A percentile compares a stretch with the other conserved stretches of the same genome.
phyloP scores from a whole-genome alignment of 2,113 vertebrate genomes.

The Daphoenositta chrysoptera region DNA sequence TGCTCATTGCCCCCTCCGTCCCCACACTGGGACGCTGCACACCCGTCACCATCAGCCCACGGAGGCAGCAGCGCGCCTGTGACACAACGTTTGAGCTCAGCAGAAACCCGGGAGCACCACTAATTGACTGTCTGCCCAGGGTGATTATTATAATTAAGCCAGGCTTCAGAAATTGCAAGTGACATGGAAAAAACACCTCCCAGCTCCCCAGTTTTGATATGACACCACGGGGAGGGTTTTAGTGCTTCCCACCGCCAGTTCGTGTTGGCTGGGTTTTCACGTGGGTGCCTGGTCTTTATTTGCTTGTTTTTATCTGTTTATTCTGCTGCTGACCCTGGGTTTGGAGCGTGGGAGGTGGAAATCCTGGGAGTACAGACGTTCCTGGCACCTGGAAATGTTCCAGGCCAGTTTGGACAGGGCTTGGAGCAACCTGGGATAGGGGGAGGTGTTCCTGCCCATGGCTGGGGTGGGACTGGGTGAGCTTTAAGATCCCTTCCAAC shows the following conservation, averaged over 20 bases:
- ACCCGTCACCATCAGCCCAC: fast-evolving
- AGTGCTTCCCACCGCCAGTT: not conserved
- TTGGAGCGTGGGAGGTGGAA: not conserved
- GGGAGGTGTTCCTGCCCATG: not conserved
- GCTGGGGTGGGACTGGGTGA: not conserved
- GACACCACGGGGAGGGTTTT: fast-evolving
- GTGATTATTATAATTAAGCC: conserved; percentile 3
- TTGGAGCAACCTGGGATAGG: not conserved
- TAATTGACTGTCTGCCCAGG: not conserved
- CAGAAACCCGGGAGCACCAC: not conserved
- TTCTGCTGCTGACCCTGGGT: not conserved
- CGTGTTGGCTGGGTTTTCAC: not conserved
- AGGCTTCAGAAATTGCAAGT: not conserved
- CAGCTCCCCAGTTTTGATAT: fast-evolving
- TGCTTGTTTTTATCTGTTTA: not conserved
- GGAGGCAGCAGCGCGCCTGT: fast-evolving
- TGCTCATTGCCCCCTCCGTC: not conserved
- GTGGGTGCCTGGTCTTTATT: fast-evolving
- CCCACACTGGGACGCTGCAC: fast-evolving
- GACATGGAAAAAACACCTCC: not conserved
- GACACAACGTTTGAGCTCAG: not conserved
- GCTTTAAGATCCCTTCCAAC: not conserved
- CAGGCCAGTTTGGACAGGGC: not conserved
- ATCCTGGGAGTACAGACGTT: fast-evolving
- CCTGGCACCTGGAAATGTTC: not conserved